A percentile compares a stretch with the other conserved stretches of the same genome.
These are phyloP conservation scores for Drosophila rubida DNA, from an alignment of 2,888 invertebrate genomes.

Conservation along the genomic window DNA sequence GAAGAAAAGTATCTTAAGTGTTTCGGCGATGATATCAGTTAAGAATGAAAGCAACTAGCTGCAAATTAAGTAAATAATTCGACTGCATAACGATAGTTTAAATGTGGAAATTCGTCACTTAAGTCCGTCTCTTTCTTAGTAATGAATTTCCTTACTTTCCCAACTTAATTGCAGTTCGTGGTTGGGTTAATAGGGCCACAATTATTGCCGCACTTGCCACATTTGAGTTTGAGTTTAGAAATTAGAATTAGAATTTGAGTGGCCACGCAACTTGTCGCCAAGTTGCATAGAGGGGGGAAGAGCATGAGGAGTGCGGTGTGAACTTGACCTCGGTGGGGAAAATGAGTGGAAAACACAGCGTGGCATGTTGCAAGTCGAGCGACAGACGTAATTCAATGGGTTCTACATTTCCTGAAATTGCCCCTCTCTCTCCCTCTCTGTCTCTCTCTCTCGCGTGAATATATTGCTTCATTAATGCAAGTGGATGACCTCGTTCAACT, in stretches of 20 bases:
- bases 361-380: conserved; percentile 14
- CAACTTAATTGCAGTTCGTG: neutral
- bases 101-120: no score
- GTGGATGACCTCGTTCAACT: conserved; percentile 68
- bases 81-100: neutral
- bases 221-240: no score
- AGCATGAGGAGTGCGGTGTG: no score
- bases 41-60: no score
- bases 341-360: neutral
- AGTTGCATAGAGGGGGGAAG: no score
- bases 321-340: conserved; percentile 37
- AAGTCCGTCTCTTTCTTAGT: neutral
- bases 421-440: conserved; percentile 9
- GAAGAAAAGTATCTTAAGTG: no score
- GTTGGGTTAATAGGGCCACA: neutral
- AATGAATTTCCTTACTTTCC: no score
- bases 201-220: conserved; percentile 2
- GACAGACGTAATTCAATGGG: conserved; percentile 17
- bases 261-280: no score
- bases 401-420: conserved; percentile 27
- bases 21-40: no score
- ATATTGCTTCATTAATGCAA: conserved; percentile 64
- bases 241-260: no score
- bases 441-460: conserved; percentile 15
- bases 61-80: neutral